A percentile compares a stretch with the other conserved stretches of the same genome.
These are phyloP conservation scores for Aphrophora alni DNA, from an alignment of 2,888 invertebrate genomes.

Conservation along the genomic window DNA sequence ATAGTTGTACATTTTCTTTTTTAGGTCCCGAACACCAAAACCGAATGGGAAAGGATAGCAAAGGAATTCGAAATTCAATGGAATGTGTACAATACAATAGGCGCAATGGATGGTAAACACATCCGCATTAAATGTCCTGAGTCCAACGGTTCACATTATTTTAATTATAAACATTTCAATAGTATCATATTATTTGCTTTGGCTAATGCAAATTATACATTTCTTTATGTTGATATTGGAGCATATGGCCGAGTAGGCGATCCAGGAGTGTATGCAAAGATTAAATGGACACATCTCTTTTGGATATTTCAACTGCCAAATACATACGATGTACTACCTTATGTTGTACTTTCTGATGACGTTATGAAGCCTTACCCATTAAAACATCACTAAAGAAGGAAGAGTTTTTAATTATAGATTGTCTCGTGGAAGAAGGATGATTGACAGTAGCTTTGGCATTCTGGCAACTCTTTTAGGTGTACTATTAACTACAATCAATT, in stretches of 20 bases:
- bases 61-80: slow-evolving; percentile 15
- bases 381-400: slow-evolving; percentile 28
- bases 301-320: slow-evolving; percentile 21
- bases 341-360: slow-evolving; percentile 25
- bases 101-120: slow-evolving; percentile 24
- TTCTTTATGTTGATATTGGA: slow-evolving; percentile 28
- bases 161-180: slow-evolving; percentile 15
- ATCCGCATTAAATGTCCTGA: slow-evolving; percentile 34
- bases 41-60: slow-evolving; percentile 3
- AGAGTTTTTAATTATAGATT: slow-evolving; percentile 43
- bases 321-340: slow-evolving; percentile 12
- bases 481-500: slow-evolving; percentile 42
- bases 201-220: slow-evolving; percentile 19
- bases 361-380: slow-evolving; percentile 28
- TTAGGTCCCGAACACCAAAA: slow-evolving; percentile 6
- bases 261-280: slow-evolving; percentile 27
- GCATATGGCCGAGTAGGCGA: slow-evolving; percentile 18
- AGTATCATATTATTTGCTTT: slow-evolving; percentile 17
- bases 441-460: slow-evolving; percentile 44
- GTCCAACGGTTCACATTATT: slow-evolving; percentile 17
- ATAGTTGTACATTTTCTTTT: not conserved
- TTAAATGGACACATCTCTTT: slow-evolving; percentile 18
- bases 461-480: slow-evolving; percentile 44
- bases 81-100: slow-evolving; percentile 20
- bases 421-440: slow-evolving; percentile 36